A percentile compares a stretch with the other conserved stretches of the same genome.
These are phyloP conservation scores for Calidris pygmaea DNA, from an alignment of 2,113 vertebrate species.

Conservation along the genomic window DNA sequence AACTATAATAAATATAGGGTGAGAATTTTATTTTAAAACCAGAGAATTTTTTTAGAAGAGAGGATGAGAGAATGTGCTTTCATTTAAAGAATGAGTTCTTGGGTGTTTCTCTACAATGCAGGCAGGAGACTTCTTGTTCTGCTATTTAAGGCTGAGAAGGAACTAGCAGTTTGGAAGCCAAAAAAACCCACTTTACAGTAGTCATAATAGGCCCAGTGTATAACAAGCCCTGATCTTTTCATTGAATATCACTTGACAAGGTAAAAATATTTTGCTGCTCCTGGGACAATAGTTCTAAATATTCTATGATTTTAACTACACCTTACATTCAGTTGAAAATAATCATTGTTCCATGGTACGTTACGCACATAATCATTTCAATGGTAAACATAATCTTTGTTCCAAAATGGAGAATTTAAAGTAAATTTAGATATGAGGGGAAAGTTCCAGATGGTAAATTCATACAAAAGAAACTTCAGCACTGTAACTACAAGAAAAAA, in stretches of 20 bases:
- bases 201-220: background rate
- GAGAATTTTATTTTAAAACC: background rate
- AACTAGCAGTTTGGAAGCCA: background rate
- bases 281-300: background rate
- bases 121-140: background rate
- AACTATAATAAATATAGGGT: background rate
- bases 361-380: background rate
- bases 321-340: background rate
- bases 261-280: background rate
- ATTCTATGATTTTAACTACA: background rate
- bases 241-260: background rate
- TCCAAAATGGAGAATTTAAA: background rate
- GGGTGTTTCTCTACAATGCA: background rate
- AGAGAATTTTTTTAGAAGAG: background rate
- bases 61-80: background rate
- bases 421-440: background rate
- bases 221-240: background rate
- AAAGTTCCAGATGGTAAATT: background rate
- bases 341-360: background rate
- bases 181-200: background rate
- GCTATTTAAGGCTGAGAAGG: background rate
- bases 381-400: background rate
- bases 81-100: background rate
- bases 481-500: background rate
- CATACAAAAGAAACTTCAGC: background rate